Evolutionary conservation across 2,888 invertebrate genomes (phyloP), one percentile per base, ranked within the genome.

Genomic region (Diarsia mendica): DNA sequence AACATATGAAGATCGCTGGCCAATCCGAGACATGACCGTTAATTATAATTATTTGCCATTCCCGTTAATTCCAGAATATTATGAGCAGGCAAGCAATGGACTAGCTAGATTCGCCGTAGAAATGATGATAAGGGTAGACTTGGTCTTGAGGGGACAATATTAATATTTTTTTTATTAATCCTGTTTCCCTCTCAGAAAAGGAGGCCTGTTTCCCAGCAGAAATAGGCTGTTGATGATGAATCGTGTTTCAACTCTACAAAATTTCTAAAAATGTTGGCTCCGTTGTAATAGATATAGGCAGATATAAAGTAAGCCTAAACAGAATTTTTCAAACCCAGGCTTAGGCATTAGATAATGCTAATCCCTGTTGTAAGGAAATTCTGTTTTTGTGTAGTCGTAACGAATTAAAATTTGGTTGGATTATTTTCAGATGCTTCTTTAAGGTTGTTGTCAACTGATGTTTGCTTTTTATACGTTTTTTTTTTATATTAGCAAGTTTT

Each of bases 311-410:
- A 28, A 28, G 28, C 28, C 28, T 28, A 28, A 28, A 58, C 66
- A 28, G 33, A 65, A 68, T 39, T 65, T 48, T 48, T 72, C 69
- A 72, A 67, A 28, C 58, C 67, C 65, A 60, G 51, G 33, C 18
- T 77, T 69, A 48, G 68, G 68, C 68, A 58, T 79, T 67, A 80
- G 53, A 70, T 70, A 70, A 60, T 63, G 33, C 23, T 73, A 73
- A 80, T 79, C 58, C 44, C 46, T 48, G 58, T 33, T 46, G n/a
- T 69, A 28, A 79, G 80, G 66, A 69, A 69, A 68, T 79, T 48
- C 55, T 66, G 20, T 72, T 83, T 77, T 49, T 60, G 46, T 55
- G 53, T 23, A 39, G 13, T 53, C 66, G 33, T 68, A 69, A 72
- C 20, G n/a, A 44, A 28, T 78, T 28, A 18, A 49, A 28, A 46